These are phyloP conservation scores for Octomys mimax DNA, from an alignment of 2,797 vertebrate species.

Conservation along the genomic window DNA sequence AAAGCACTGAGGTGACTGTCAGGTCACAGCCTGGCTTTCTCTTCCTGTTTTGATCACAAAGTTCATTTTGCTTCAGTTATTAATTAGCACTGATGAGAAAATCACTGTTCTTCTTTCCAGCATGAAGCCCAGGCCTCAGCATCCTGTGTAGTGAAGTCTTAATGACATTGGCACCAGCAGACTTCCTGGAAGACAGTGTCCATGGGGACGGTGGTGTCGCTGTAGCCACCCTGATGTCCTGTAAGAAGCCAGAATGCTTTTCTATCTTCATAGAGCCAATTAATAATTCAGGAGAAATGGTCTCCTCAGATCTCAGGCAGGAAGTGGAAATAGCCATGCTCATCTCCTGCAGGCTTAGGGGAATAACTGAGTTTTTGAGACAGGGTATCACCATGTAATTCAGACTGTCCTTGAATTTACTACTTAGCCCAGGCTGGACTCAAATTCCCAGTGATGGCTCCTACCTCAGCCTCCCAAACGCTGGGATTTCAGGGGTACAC, in stretches of 20 bases:
- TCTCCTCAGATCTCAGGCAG: slow-evolving; percentile 51
- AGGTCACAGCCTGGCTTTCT: slow-evolving; percentile 61
- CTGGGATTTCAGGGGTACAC: neutral
- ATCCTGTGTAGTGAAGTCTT: slow-evolving; percentile 54
- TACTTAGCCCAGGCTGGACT: neutral
- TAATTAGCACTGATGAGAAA: slow-evolving; percentile 74
- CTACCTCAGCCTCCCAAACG: neutral
- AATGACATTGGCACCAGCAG: slow-evolving; percentile 54
- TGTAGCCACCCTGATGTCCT: slow-evolving; percentile 46
- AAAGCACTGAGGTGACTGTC: slow-evolving; percentile 70
- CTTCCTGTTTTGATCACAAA: slow-evolving; percentile 82
- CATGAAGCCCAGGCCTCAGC: slow-evolving; percentile 56
- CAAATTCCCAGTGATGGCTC: neutral
- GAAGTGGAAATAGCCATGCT: slow-evolving; percentile 31
- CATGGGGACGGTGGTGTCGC: slow-evolving; percentile 37
- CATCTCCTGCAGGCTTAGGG: neutral
- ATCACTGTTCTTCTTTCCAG: slow-evolving; percentile 75
- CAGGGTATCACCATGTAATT: neutral
- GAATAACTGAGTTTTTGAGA: neutral
- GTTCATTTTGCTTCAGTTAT: slow-evolving; percentile 72
- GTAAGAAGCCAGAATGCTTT: slow-evolving; percentile 57
- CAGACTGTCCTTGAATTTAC: neutral
- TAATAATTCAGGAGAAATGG: slow-evolving; percentile 70
- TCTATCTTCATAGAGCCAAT: slow-evolving; percentile 57
- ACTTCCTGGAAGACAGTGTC: slow-evolving; percentile 66